Evolutionary conservation across 2,888 invertebrate species (phyloP).

Genomic region (Osmoderma eremita): DNA sequence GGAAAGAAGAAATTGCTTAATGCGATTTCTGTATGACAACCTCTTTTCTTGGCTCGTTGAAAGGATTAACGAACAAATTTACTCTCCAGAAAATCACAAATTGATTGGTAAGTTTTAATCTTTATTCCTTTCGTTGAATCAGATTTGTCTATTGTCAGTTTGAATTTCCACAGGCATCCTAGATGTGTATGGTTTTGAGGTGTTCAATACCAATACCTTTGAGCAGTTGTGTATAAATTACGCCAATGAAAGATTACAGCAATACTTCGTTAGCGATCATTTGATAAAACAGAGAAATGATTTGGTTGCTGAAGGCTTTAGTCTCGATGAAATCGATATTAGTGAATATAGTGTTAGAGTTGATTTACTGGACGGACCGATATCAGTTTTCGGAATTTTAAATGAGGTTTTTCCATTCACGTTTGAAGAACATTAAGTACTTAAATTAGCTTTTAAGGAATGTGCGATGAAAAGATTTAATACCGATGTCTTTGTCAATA

Average conservation of each 20-base stretch:
- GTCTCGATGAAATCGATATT: conserved; percentile 47
- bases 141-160: neutral
- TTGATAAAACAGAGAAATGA: conserved; percentile 53
- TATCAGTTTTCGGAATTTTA: conserved; percentile 57
- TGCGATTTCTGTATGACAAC: conserved; percentile 60
- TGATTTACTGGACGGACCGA: conserved; percentile 55
- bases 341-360: conserved; percentile 53
- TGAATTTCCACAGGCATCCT: conserved; percentile 54
- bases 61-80: conserved; percentile 53
- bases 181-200: conserved; percentile 62
- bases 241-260: conserved; percentile 59
- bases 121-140: neutral
- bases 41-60: conserved; percentile 60
- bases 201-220: conserved; percentile 56
- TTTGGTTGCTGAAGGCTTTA: conserved; percentile 55
- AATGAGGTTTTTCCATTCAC: conserved; percentile 55
- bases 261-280: conserved; percentile 58
- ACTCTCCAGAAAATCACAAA: conserved; percentile 48
- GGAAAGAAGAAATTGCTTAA: conserved; percentile 60
- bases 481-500: conserved; percentile 49
- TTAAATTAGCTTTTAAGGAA: conserved; percentile 44
- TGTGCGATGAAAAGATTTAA: conserved; percentile 52
- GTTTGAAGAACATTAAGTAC: no score
- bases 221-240: conserved; percentile 60
- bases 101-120: conserved; percentile 53